Evolutionary conservation across 2,113 vertebrate genomes (phyloP).

Genomic region (Ranitomeya imitator): DNA sequence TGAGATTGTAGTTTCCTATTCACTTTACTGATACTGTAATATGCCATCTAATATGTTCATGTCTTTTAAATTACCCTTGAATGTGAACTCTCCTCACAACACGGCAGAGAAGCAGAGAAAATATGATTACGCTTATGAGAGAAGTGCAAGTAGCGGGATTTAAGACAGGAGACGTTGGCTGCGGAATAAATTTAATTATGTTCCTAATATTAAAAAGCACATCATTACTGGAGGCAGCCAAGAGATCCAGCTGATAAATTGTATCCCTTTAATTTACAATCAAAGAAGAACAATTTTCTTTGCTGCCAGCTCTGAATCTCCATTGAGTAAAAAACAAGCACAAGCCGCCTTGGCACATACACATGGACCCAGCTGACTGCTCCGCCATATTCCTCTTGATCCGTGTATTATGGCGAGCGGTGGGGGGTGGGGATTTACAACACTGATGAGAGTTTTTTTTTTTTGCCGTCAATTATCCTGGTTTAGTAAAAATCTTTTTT

Average conservation of each 20-base stretch:
- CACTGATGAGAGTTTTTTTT: not conserved
- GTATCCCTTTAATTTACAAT: constrained; percentile 42
- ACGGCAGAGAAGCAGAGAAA: not conserved
- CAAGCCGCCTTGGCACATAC: constrained; percentile 1
- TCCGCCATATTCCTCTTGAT: not conserved
- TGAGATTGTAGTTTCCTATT: too few species aligned
- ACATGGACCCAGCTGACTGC: not conserved
- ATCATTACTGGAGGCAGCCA: constrained; percentile 1
- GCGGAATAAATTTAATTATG: constrained; percentile 50
- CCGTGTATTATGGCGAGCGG: constrained; percentile 1
- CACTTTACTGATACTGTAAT: too few species aligned
- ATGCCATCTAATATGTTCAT: too few species aligned
- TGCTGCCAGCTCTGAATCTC: not conserved
- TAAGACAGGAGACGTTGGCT: constrained; percentile 1
- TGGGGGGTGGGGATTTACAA: not conserved
- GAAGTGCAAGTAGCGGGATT: not conserved
- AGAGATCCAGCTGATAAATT: constrained; percentile 16
- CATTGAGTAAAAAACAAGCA: constrained; percentile 13
- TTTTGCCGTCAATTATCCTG: not conserved
- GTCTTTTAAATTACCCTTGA: too few species aligned
- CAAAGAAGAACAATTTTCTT: constrained; percentile 14
- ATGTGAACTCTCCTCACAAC: not conserved
- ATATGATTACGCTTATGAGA: not conserved
- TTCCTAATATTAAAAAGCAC: constrained; percentile 46
- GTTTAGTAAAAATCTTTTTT: not conserved